These are phyloP conservation scores for Uropsilus gracilis DNA, from an alignment of 2,113 vertebrate species.

Conservation along the genomic window DNA sequence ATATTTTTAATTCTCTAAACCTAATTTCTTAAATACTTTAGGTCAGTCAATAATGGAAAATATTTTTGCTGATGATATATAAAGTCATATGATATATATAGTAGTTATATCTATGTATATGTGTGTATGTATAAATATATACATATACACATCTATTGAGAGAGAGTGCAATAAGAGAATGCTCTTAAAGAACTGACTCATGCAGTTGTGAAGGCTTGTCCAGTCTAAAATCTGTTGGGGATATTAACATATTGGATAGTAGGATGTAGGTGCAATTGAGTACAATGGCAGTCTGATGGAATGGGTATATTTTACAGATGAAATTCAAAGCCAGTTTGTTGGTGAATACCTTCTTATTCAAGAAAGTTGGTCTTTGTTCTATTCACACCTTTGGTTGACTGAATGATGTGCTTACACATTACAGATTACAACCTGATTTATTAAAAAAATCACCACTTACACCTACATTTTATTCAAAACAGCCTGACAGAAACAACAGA, in stretches of 20 bases:
- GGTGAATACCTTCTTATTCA: neutral
- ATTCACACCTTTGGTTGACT: neutral
- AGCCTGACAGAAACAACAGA: neutral
- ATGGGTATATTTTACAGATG: neutral
- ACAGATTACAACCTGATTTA: neutral
- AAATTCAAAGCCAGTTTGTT: neutral
- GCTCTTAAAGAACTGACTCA: neutral
- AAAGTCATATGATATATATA: too few relatives aligned
- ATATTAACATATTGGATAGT: neutral
- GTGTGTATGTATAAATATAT: neutral
- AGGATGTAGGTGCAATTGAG: accelerated
- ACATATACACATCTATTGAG: neutral
- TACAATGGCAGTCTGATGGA: neutral
- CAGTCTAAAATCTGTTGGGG: neutral
- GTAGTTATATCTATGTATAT: neutral
- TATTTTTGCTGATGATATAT: neutral
- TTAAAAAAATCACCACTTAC: neutral
- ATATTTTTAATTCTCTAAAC: neutral
- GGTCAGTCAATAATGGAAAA: neutral
- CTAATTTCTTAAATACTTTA: neutral
- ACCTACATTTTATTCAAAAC: neutral
- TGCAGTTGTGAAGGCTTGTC: neutral
- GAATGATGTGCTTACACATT: neutral
- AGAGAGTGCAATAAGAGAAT: too few relatives aligned
- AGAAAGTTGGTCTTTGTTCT: neutral